Base-by-base conservation (phyloP, 2,113 vertebrate genomes). In the Acrocephalus arundinaceus region DNA sequence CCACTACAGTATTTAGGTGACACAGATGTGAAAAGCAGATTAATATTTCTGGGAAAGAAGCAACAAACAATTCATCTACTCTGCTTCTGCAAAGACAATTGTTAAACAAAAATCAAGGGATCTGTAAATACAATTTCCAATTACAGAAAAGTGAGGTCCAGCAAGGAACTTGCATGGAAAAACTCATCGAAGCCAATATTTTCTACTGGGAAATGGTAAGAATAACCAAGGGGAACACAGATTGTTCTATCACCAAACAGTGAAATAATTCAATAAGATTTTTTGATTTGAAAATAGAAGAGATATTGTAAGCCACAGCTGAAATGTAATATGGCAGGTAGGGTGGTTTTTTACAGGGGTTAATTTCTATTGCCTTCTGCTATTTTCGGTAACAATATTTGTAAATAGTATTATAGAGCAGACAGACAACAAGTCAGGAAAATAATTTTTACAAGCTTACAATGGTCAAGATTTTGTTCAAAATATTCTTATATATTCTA, bases 151-250 rank as follows among this genome's bases (percentile, higher is more conserved):
- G 18, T 65, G 13, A 90, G 35, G 3, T 48, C 17, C 30, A 68
- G 45, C 21, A 74, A 63, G 14, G 9, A 10, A 5, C 15, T 75
- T 63, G 17, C 7, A n/a, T 11, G 3, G 27, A 65, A 74, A 68
- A 72, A 62, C 6, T 41, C 14, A n/a, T 2, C 54, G 37, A 63
- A n/a, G 7, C 1, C 10, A 66, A 16, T 52, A 74, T 67, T 81
- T 94, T 72, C 27, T 74, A 39, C 12, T 11, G 13, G 51, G 7
- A 78, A 39, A 70, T 12, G 6, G 3, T 33, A 48, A 66, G 24
- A 51, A 68, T 22, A 68, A 5, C 7, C 20, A 1, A 0, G 18
- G 11, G 6, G 14, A 20, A 2, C 9, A 9, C 14, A 58, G 19
- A 6, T 41, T 70, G 11, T 33, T 84, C 28, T 71, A 12, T 22